Evolutionary conservation across 1,140 invertebrate genomes (phyloP).

Genomic region (Acromyrmex charruanus): DNA sequence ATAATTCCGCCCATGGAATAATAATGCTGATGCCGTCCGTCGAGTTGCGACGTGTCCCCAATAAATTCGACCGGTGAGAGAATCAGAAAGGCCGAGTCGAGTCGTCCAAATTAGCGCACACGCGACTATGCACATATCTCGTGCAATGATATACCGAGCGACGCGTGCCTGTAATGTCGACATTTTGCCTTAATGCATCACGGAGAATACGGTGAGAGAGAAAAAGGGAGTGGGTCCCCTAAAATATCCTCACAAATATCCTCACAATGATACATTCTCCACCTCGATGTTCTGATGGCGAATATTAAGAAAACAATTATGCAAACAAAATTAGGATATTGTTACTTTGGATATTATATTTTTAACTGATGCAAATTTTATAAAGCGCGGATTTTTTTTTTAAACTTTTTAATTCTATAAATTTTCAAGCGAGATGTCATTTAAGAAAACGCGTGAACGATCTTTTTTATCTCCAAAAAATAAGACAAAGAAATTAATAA

Average conservation of each 20-base stretch:
- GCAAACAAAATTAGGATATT: constrained; percentile 11
- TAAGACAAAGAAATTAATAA: not conserved
- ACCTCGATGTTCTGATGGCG: not conserved
- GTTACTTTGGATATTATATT: not conserved
- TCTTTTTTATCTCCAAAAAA: not conserved
- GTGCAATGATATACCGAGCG: constrained; percentile 55
- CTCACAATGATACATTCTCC: not conserved
- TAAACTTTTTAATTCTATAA: constrained; percentile 12
- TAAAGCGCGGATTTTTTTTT: not conserved
- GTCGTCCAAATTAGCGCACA: not conserved
- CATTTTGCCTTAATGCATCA: constrained; percentile 57
- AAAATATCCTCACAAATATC: constrained; percentile 51
- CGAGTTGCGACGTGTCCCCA: not conserved
- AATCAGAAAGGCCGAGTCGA: not conserved
- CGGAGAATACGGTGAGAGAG: constrained; percentile 3
- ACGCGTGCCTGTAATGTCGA: constrained; percentile 60
- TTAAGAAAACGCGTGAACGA: not conserved
- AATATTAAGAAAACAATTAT: constrained; percentile 57
- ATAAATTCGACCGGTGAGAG: constrained; percentile 53
- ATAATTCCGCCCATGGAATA: constrained; percentile 68
- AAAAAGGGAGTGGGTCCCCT: not conserved
- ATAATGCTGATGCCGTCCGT: constrained; percentile 46
- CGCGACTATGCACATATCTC: constrained; percentile 10
- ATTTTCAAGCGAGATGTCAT: not conserved
- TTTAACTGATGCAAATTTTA: constrained; percentile 18